Percentiles rank a stretch among this genome's conserved stretches.
Evolutionary conservation across 2,888 invertebrate species (phyloP).

Genomic region (Sminthurinus aureus): DNA sequence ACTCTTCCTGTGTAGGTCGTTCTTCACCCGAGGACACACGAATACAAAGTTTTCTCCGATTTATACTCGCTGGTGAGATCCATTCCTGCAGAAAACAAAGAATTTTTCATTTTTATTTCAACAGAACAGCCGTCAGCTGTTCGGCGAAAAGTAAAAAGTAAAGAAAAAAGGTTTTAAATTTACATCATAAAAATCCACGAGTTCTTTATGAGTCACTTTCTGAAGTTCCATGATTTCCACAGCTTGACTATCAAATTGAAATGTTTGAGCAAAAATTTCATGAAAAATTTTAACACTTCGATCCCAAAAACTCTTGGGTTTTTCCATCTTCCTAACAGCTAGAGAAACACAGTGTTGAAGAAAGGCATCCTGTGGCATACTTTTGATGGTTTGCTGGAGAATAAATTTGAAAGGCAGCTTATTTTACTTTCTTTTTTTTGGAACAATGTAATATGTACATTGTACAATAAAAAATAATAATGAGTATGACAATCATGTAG

Average conservation of each 20-base stretch:
- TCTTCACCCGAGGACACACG: neutral
- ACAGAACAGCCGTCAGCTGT: too few relatives aligned
- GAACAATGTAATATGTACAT: too few relatives aligned
- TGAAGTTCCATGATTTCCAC: conserved; percentile 21
- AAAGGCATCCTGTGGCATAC: conserved; percentile 38
- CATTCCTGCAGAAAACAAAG: neutral
- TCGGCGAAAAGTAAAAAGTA: neutral
- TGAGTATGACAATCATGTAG: too few relatives aligned
- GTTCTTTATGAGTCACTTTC: conserved; percentile 14
- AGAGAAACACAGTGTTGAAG: conserved; percentile 35
- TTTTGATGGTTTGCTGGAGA: conserved; percentile 19
- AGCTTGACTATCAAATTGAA: conserved; percentile 24
- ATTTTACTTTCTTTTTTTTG: neutral
- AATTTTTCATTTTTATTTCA: neutral
- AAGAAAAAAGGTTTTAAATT: neutral
- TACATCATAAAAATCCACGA: conserved; percentile 30
- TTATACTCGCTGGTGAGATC: neutral
- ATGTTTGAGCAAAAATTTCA: conserved; percentile 30
- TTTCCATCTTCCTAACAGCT: conserved; percentile 33
- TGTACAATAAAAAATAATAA: too few relatives aligned
- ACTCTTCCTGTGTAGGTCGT: neutral
- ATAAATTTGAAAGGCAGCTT: neutral
- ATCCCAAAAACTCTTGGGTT: conserved; percentile 40
- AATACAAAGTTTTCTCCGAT: conserved; percentile 21
- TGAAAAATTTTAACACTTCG: conserved; percentile 34